Conservation (phyloP, 2,888 invertebrate genomes). For the Aleiodes leptofemur region DNA sequence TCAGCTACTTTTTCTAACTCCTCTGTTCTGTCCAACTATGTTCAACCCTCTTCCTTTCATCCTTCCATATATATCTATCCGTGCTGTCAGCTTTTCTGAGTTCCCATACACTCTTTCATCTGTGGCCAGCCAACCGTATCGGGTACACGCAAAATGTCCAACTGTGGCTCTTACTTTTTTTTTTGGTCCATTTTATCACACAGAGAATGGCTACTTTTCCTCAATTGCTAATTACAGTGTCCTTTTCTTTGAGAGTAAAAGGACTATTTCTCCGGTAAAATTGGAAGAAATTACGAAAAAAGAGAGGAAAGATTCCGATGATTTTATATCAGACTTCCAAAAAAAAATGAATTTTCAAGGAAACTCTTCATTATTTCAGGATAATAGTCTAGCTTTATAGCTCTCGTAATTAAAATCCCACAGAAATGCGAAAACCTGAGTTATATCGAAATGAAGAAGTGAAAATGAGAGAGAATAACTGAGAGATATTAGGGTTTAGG, state of each 20-base stretch:
- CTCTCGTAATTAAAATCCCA: constrained; percentile 22
- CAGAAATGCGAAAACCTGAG: constrained; percentile 1
- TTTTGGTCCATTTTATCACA: constrained; percentile 41
- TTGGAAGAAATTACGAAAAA: neutral
- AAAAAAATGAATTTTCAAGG: too few relatives aligned
- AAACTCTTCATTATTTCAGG: neutral
- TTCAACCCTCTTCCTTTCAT: neutral
- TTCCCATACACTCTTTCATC: constrained; percentile 7
- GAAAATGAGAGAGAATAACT: neutral
- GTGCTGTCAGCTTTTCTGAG: constrained; percentile 24
- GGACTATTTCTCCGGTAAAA: neutral
- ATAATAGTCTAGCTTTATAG: neutral
- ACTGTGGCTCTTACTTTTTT: constrained; percentile 13
- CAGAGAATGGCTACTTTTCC: constrained; percentile 23
- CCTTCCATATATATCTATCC: neutral
- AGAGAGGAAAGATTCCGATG: neutral
- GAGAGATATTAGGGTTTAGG: constrained; percentile 4
- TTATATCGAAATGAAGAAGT: neutral
- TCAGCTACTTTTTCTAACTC: constrained; percentile 3
- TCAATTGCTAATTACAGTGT: constrained; percentile 35
- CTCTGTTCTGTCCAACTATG: neutral
- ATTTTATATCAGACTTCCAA: neutral
- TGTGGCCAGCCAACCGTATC: constrained; percentile 42
- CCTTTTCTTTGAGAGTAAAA: constrained; percentile 13
- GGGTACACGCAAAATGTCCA: constrained; percentile 40